Evolutionary conservation across 2,113 vertebrate genomes (phyloP).

Genomic region (Vulpes vulpes): DNA sequence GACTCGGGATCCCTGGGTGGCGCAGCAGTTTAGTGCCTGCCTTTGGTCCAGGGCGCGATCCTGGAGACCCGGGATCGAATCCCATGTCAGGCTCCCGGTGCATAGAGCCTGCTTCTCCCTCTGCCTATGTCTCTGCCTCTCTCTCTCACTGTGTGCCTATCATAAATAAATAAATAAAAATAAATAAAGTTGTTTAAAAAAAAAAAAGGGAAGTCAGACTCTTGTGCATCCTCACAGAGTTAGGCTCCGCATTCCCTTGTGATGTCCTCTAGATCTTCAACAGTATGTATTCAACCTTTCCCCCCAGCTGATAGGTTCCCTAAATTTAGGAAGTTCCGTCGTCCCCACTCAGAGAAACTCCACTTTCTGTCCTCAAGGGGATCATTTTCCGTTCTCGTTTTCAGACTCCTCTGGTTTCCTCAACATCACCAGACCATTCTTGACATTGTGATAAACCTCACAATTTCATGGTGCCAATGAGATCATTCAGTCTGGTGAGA

Average conservation of each 20-base stretch:
- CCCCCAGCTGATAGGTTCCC: too few species aligned
- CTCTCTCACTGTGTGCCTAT: too few species aligned
- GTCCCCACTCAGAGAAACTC: background rate
- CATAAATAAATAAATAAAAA: too few species aligned
- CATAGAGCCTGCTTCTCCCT: too few species aligned
- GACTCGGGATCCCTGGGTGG: background rate
- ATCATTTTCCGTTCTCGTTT: background rate
- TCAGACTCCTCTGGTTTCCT: background rate
- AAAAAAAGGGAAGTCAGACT: background rate
- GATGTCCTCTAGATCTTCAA: background rate
- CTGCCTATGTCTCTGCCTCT: too few species aligned
- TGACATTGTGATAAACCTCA: too few species aligned
- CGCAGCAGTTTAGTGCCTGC: too few species aligned
- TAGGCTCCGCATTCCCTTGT: background rate
- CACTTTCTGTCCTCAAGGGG: background rate
- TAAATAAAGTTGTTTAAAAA: too few species aligned
- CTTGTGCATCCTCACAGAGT: rapidly evolving
- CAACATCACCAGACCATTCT: background rate
- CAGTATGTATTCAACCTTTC: background rate
- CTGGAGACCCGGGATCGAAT: too few species aligned
- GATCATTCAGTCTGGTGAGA: background rate
- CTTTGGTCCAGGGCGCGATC: too few species aligned
- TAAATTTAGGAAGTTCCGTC: rapidly evolving
- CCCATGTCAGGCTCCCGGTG: too few species aligned
- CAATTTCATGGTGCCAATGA: background rate